Conservation (phyloP, 1,140 invertebrate genomes). For the Drosophila pachea region DNA sequence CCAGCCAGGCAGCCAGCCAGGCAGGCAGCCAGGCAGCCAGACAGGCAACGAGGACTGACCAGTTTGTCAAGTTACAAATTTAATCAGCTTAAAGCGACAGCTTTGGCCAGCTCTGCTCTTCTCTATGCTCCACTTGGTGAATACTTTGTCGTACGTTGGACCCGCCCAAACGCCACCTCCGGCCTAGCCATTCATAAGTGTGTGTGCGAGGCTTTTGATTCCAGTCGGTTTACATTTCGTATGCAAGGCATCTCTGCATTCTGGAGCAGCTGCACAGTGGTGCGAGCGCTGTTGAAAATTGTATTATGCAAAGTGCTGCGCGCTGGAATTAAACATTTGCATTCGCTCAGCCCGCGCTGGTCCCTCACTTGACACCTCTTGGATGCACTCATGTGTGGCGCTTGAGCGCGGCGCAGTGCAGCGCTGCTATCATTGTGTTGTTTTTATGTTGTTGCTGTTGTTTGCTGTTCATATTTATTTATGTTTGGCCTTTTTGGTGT, state of each 20-base stretch:
- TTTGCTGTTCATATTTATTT: constrained; percentile 63
- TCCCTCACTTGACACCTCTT: constrained; percentile 58
- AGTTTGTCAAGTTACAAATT: constrained; percentile 76
- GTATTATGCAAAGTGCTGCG: constrained; percentile 32
- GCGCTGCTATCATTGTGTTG: neutral
- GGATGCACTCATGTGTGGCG: constrained; percentile 57
- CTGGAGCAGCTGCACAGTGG: constrained; percentile 63
- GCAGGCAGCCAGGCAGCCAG: neutral
- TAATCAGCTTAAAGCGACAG: constrained; percentile 66
- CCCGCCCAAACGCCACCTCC: neutral
- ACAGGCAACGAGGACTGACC: constrained; percentile 30
- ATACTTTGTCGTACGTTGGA: constrained; percentile 29
- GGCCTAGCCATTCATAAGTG: constrained; percentile 61
- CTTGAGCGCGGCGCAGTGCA: constrained; percentile 26
- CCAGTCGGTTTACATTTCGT: constrained; percentile 68
- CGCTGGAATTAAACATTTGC: constrained; percentile 50
- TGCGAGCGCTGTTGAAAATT: constrained; percentile 32
- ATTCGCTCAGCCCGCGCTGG: constrained; percentile 20
- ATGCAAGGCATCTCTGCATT: constrained; percentile 65
- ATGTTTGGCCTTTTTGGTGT: constrained; percentile 69
- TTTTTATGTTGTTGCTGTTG: constrained; percentile 18
- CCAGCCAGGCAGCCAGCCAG: neutral
- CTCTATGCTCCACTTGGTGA: constrained; percentile 55
- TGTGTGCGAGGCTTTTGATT: constrained; percentile 58
- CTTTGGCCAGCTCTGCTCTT: constrained; percentile 3